phyloP scores from a whole-genome alignment of 2,888 invertebrate species.

The Napeogenes sylphis region DNA sequence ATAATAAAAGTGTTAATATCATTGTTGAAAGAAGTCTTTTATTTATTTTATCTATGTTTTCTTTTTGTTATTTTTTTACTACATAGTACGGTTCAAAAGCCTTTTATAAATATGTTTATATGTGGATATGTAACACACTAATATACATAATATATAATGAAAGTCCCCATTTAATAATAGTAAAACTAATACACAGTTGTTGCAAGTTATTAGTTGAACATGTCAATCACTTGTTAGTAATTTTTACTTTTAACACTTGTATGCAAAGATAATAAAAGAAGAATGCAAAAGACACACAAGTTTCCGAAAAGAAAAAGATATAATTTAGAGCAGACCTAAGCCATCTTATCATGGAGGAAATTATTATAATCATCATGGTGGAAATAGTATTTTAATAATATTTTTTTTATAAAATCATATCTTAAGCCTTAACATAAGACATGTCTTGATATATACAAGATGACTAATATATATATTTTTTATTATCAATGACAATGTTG shows the following conservation, averaged over 20 bases:
- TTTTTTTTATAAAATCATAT: neutral
- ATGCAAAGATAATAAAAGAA: neutral
- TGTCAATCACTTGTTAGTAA: neutral
- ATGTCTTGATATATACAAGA: no score
- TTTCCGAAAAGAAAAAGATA: neutral
- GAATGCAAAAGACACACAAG: neutral
- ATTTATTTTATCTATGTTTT: slow-evolving; percentile 23
- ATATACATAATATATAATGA: neutral
- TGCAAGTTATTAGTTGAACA: slow-evolving; percentile 6
- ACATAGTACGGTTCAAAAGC: neutral
- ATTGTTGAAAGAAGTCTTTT: slow-evolving; percentile 59
- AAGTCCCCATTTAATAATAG: slow-evolving; percentile 2
- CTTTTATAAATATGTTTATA: slow-evolving; percentile 15
- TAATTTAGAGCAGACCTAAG: no score
- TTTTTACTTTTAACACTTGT: neutral
- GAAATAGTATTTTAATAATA: neutral
- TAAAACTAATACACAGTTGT: neutral
- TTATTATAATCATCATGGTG: no score
- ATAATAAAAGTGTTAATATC: slow-evolving; percentile 78
- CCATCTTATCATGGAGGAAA: no score
- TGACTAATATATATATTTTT: no score
- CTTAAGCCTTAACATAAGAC: slow-evolving; percentile 12
- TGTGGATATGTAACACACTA: slow-evolving; percentile 2
- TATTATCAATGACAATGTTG: no score
- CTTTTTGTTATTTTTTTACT: slow-evolving; percentile 22